Evolutionary conservation across 1,140 invertebrate genomes (phyloP).

Genomic region (Drosophila ironensis): DNA sequence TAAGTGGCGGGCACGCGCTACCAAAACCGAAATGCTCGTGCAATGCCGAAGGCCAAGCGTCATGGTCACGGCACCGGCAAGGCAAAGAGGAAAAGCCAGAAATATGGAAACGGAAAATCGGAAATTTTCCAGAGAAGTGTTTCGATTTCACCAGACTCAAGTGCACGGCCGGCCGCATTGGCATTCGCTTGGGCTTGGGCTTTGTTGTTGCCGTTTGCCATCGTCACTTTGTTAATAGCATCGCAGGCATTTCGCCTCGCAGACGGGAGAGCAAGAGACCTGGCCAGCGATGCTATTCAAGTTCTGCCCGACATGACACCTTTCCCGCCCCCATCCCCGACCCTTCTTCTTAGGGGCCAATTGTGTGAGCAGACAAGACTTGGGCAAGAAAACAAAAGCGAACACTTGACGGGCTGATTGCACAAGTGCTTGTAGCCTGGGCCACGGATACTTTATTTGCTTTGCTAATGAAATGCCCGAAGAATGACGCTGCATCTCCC

Average conservation of each 20-base stretch:
- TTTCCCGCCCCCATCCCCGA: background rate
- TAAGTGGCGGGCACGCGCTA: constrained; percentile 45
- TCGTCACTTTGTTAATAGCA: constrained; percentile 47
- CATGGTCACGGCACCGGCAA: constrained; percentile 10
- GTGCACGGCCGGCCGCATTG: constrained; percentile 10
- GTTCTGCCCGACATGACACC: constrained; percentile 7
- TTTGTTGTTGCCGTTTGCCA: constrained; percentile 7
- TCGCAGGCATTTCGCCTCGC: constrained; percentile 9
- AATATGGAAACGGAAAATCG: constrained; percentile 24
- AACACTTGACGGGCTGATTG: constrained; percentile 40
- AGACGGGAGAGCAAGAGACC: background rate
- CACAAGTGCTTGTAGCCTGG: constrained; percentile 29
- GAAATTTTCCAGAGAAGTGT: constrained; percentile 36
- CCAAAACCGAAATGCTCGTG: constrained; percentile 5
- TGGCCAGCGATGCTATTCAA: constrained; percentile 9
- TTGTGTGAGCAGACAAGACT: constrained; percentile 6
- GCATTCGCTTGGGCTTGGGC: constrained; percentile 1
- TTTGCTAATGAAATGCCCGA: constrained; percentile 48
- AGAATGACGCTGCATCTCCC: constrained; percentile 6
- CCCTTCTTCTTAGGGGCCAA: no score
- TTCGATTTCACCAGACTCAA: constrained; percentile 43
- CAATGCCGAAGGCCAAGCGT: constrained; percentile 29
- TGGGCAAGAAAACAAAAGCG: constrained; percentile 7
- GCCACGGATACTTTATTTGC: constrained; percentile 43
- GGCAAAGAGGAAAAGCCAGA: background rate